Base-by-base conservation (phyloP, 2,888 invertebrate species). In the Steinernema carpocapsae region DNA sequence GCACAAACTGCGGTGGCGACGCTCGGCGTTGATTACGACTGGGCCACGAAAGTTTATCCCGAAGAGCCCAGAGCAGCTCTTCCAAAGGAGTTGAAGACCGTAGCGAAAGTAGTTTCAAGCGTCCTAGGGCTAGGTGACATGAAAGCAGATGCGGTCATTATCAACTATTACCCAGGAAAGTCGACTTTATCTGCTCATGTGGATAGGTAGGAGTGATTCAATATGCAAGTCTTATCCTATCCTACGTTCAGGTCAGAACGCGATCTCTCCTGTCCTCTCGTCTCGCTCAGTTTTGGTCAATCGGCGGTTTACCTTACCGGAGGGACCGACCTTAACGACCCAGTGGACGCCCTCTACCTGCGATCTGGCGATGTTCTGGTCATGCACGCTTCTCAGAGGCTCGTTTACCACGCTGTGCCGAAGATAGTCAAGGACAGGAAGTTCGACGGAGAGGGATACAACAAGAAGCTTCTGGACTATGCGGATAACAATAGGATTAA, bases 21-120 rank as follows among this genome's bases (percentile, higher is more conserved):
- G 0, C 89, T 97, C 45, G 99, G 99, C 17, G 97, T 96, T 88
- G 97, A 99, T 89, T 96, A 99, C 89, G 92, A 99, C 88, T 99
- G 99, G 97, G 92, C 95, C 85, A 93, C 94, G 73, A 99, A 97
- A 91, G 92, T 93, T 89, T 89, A 89, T 81, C 82, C 80, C 6
- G 72, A 78, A 1, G 37, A 76, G 14, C 72, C 76, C 7, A 78
- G 83, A 32, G 76, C 81, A 14, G 73, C 74, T 1, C 75, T 88
- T 46, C 88, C 88, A 0, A 37, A 52, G 1, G 86, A 87, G 76
- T 73, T 87, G 43, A 70, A 45, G 7, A 52, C 73, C 45, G 71
- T 86, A n/a, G 81, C 78, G 29, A 70, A 48, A 64, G 75, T 91
- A 74, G 89, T 96, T 7, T 87, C 88, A 17, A 72, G 77, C 26